Evolutionary conservation across 2,888 invertebrate species (phyloP).

Genomic region (Eristalis intricaria): DNA sequence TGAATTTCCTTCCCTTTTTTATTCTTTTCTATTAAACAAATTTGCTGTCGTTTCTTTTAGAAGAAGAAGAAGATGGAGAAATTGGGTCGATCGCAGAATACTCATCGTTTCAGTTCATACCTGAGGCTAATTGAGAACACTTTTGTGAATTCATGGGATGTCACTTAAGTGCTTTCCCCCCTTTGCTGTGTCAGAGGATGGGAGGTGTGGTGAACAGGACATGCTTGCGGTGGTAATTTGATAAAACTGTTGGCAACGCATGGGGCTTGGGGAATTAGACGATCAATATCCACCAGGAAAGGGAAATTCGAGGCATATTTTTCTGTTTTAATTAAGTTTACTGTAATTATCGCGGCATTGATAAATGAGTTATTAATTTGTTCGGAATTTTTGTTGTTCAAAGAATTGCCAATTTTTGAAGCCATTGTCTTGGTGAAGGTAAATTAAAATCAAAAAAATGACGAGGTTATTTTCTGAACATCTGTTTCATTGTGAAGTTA

Average conservation of each 20-base stretch:
- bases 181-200: not conserved
- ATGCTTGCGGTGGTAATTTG: constrained; percentile 12
- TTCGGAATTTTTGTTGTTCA: not conserved
- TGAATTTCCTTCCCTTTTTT: constrained; percentile 16
- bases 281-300: constrained; percentile 23
- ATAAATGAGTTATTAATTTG: constrained; percentile 31
- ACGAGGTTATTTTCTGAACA: too few relatives aligned
- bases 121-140: constrained; percentile 25
- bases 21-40: constrained; percentile 28
- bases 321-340: constrained; percentile 9
- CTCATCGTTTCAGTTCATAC: constrained; percentile 23
- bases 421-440: too few relatives aligned
- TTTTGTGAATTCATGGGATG: constrained; percentile 34
- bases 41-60: constrained; percentile 5
- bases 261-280: not conserved
- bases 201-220: not conserved
- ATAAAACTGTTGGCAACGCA: not conserved
- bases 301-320: not conserved
- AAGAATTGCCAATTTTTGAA: not conserved
- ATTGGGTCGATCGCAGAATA: constrained; percentile 3
- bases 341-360: constrained; percentile 29
- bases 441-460: too few relatives aligned
- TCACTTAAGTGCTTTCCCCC: constrained; percentile 41
- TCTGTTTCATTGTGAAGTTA: too few relatives aligned
- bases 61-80: not conserved